Evolutionary conservation across 2,113 vertebrate genomes (phyloP).

Genomic region (Hystrix cristata): DNA sequence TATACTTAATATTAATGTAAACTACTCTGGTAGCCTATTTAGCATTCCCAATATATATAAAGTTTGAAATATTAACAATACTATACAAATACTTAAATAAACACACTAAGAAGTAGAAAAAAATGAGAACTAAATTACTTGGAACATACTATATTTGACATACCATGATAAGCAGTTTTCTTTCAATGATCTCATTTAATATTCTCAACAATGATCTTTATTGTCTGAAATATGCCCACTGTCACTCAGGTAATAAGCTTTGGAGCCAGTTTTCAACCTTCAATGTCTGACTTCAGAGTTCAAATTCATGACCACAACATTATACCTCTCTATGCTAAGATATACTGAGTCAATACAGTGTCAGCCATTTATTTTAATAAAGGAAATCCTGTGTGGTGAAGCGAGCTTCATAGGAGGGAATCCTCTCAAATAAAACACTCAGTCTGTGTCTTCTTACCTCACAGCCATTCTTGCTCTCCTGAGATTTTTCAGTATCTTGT

Average conservation of each 20-base stretch:
- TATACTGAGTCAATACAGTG: conserved; percentile 2
- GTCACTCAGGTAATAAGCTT: conserved; percentile 18
- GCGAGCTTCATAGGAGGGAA: conserved; percentile 47
- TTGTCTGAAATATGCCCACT: not conserved
- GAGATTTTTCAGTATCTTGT: not conserved
- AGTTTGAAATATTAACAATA: not conserved
- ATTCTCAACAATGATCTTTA: not conserved
- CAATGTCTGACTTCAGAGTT: conserved; percentile 1
- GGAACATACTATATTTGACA: not conserved
- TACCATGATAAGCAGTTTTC: not conserved
- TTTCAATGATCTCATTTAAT: conserved; percentile 39
- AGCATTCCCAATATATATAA: not conserved
- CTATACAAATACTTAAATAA: not conserved
- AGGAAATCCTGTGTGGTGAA: conserved; percentile 50
- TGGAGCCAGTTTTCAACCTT: not conserved
- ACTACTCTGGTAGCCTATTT: not conserved
- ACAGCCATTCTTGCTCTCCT: not conserved
- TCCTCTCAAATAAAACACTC: not conserved
- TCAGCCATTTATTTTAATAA: conserved; percentile 65
- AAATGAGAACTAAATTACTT: not conserved
- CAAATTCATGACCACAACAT: conserved; percentile 26
- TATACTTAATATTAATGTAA: not conserved
- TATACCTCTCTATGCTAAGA: not conserved
- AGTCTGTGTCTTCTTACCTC: not conserved
- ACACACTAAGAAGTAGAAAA: not conserved